Conservation (phyloP, 2,113 vertebrate genomes). For the Coracopsis vasa region DNA sequence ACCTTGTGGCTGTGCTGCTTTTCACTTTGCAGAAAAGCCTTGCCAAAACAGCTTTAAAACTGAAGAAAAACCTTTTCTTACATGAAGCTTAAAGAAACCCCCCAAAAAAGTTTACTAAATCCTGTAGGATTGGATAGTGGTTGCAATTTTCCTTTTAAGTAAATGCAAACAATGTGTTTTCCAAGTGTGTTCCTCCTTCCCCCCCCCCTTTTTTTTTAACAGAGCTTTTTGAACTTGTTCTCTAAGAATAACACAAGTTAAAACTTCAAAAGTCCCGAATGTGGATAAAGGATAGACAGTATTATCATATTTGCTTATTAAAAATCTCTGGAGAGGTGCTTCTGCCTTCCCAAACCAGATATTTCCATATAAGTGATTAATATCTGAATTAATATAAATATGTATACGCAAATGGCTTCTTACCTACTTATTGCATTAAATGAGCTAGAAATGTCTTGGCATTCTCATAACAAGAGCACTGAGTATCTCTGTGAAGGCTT, state of each 20-base stretch:
- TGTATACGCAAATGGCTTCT: not conserved
- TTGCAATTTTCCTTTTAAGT: not conserved
- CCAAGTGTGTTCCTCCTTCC: not conserved
- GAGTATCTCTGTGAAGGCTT: not conserved
- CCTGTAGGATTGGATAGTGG: not conserved
- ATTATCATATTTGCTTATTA: slow-evolving; percentile 7
- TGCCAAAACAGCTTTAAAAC: not conserved
- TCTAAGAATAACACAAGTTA: not conserved
- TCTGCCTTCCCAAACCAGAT: slow-evolving; percentile 23
- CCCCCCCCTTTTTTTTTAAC: not conserved
- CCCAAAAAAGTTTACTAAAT: not conserved
- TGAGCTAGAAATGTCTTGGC: not conserved
- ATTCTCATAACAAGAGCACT: not conserved
- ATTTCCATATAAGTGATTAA: slow-evolving; percentile 56
- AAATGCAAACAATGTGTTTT: not conserved
- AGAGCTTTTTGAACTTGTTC: not conserved
- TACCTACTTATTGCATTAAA: not conserved
- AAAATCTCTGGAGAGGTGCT: not conserved
- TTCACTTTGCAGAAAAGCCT: not conserved
- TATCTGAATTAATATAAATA: slow-evolving; percentile 30
- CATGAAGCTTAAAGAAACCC: not conserved
- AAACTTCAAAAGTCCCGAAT: not conserved
- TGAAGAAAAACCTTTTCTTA: not conserved
- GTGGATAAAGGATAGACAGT: not conserved
- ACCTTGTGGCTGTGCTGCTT: not conserved